Evolutionary conservation across 2,113 vertebrate genomes (phyloP).

Genomic region (Hemiprocne comata): DNA sequence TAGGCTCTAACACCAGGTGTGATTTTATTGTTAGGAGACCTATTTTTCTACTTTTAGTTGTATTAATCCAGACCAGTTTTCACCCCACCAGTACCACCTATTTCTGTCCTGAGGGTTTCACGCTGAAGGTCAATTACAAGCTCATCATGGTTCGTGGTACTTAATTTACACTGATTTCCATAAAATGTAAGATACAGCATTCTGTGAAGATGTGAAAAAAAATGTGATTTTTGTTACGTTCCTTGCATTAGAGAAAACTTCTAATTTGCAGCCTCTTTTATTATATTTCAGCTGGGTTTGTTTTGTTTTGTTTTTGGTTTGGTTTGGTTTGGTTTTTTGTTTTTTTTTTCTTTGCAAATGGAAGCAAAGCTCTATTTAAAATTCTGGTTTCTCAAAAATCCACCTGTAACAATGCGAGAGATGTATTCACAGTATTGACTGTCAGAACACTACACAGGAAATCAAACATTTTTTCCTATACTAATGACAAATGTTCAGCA

Average conservation of each 20-base stretch:
- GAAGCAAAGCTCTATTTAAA: not conserved
- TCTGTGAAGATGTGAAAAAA: not conserved
- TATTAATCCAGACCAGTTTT: not conserved
- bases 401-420: not conserved
- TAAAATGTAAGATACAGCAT: not conserved
- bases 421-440: not conserved
- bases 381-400: not conserved
- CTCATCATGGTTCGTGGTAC: not conserved
- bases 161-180: conserved; percentile 34
- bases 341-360: too few relatives aligned
- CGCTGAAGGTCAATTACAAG: conserved; percentile 14
- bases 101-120: not conserved
- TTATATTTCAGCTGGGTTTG: not conserved
- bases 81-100: not conserved
- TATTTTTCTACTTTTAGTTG: not conserved
- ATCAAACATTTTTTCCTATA: conserved; percentile 25
- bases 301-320: too few relatives aligned
- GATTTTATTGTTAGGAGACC: conserved; percentile 13
- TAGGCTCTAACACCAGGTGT: conserved; percentile 40
- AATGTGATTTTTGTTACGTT: not conserved
- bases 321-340: too few relatives aligned
- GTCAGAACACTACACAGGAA: not conserved
- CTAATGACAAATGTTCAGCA: conserved; percentile 62
- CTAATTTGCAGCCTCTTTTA: not conserved
- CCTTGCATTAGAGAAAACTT: not conserved